These are phyloP conservation scores for Smutsia gigantea DNA, from an alignment of 2,797 vertebrate species.

Conservation along the genomic window DNA sequence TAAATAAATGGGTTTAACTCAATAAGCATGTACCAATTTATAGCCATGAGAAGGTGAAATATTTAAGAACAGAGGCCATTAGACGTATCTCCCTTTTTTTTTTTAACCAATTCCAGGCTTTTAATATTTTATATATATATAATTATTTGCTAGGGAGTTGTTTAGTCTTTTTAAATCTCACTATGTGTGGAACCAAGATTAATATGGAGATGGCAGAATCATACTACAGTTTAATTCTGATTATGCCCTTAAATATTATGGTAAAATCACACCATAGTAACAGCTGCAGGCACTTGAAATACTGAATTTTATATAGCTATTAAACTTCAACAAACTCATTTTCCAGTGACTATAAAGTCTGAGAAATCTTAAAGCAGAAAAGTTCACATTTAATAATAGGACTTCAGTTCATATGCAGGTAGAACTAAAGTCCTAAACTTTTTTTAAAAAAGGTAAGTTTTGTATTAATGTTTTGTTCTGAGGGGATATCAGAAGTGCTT, in stretches of 20 bases:
- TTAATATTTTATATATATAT: neutral
- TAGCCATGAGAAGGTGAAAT: neutral
- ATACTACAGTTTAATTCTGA: neutral
- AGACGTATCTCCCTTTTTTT: neutral
- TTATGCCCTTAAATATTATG: neutral
- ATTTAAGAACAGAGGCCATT: neutral
- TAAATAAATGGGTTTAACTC: neutral
- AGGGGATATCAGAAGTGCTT: neutral
- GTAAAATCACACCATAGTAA: neutral
- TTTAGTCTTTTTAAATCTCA: conserved; percentile 1
- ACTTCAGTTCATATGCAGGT: neutral
- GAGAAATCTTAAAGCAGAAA: neutral
- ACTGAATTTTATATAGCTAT: neutral
- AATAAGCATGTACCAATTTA: neutral
- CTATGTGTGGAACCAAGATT: neutral
- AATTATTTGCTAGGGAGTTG: neutral
- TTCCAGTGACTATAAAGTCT: conserved; percentile 25
- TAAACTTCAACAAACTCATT: neutral
- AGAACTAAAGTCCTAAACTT: neutral
- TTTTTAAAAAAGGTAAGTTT: neutral
- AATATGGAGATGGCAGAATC: neutral
- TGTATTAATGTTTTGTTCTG: neutral
- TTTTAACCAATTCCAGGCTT: neutral
- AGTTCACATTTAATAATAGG: neutral
- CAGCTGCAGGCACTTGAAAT: conserved; percentile 32